These are phyloP conservation scores for Drosophila ercepeae DNA, from an alignment of 1,140 invertebrate species.

Conservation along the genomic window DNA sequence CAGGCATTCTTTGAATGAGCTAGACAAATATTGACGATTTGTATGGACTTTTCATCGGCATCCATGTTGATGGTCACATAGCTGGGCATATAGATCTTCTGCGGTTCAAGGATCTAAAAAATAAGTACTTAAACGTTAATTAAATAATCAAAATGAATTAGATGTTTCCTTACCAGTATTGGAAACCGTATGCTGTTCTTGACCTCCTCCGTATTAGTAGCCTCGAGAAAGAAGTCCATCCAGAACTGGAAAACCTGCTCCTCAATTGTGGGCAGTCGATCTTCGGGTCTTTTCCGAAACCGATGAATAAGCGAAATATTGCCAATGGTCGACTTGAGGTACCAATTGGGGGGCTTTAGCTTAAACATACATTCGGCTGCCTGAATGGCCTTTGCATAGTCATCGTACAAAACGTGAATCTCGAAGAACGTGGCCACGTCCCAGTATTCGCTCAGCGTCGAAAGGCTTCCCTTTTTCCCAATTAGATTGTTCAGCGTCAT, in stretches of 20 bases:
- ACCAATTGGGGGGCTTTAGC: constrained; percentile 99
- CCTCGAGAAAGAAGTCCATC: constrained; percentile 99
- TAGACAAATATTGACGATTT: constrained; percentile 93
- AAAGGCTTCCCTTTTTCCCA: constrained; percentile 98
- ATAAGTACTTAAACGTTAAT: background rate
- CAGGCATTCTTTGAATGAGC: constrained; percentile 90
- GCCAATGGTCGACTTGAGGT: constrained; percentile 98
- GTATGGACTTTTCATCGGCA: constrained; percentile 95
- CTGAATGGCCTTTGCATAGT: constrained; percentile 98
- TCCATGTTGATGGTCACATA: constrained; percentile 97
- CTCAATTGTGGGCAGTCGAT: constrained; percentile 88
- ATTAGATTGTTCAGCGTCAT: constrained; percentile 99
- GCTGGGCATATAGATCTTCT: constrained; percentile 96
- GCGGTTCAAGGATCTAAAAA: constrained; percentile 94
- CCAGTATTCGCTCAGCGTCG: constrained; percentile 98
- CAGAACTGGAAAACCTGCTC: constrained; percentile 97
- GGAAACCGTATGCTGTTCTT: constrained; percentile 94
- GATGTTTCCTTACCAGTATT: constrained; percentile 83
- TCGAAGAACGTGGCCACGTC: constrained; percentile 99
- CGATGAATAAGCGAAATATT: constrained; percentile 98
- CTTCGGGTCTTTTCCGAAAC: constrained; percentile 93
- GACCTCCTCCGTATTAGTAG: constrained; percentile 89
- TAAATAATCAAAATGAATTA: background rate
- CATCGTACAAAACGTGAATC: constrained; percentile 98
- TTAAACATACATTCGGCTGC: constrained; percentile 99